These are phyloP conservation scores for Tetrax tetrax DNA, from an alignment of 2,113 vertebrate genomes.

Conservation along the genomic window DNA sequence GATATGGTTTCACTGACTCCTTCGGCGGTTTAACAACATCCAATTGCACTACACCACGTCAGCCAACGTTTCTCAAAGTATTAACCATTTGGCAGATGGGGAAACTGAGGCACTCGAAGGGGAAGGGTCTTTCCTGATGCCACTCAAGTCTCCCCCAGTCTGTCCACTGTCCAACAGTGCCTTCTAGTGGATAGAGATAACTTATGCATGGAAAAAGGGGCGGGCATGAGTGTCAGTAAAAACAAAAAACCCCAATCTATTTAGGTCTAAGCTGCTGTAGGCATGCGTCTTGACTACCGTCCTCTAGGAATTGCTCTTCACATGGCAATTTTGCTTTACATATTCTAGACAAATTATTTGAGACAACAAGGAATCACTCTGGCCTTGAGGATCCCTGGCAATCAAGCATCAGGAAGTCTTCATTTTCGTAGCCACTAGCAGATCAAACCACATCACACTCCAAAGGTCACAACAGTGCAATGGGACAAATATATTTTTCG, in stretches of 20 bases:
- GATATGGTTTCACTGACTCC: background rate
- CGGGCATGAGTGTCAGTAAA: accelerated
- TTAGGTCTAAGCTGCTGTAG: background rate
- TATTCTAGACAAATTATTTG: background rate
- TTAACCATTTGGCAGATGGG: background rate
- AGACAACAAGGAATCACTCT: background rate
- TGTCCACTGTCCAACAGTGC: slow-evolving; percentile 52
- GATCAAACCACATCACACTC: background rate
- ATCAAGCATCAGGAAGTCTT: slow-evolving; percentile 41
- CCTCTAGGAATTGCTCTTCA: background rate
- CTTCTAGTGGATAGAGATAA: slow-evolving; percentile 3
- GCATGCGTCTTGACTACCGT: background rate
- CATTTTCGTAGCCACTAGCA: background rate
- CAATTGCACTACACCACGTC: background rate
- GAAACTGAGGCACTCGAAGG: slow-evolving; percentile 35
- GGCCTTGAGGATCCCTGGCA: background rate
- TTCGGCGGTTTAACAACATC: background rate
- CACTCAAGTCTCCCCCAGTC: background rate
- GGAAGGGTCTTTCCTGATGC: background rate
- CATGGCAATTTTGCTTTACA: background rate
- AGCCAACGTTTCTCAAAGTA: background rate
- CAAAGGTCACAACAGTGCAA: slow-evolving; percentile 22
- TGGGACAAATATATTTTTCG: slow-evolving; percentile 24
- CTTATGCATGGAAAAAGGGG: background rate
- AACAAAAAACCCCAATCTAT: background rate